Evolutionary conservation across 2,797 vertebrate species (phyloP).

Genomic region (Salmo trutta): DNA sequence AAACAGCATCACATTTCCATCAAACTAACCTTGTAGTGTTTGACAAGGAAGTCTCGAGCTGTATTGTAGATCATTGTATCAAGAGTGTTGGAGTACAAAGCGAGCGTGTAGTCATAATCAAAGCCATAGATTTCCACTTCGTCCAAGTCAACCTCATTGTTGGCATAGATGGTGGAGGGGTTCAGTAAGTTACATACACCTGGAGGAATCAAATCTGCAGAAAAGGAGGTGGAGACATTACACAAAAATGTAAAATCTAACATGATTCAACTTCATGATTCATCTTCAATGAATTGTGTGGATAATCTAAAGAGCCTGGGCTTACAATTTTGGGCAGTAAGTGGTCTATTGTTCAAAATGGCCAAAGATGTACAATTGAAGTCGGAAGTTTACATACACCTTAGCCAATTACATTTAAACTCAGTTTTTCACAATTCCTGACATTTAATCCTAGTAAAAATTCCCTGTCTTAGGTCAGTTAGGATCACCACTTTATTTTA

Average conservation of each 20-base stretch:
- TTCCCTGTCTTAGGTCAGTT: too few relatives aligned
- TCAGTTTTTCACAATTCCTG: too few relatives aligned
- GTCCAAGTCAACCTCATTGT: slow-evolving; percentile 82
- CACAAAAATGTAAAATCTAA: not conserved
- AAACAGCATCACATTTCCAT: not conserved
- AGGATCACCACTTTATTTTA: too few relatives aligned
- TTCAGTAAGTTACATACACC: slow-evolving; percentile 82
- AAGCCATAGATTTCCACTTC: slow-evolving; percentile 87
- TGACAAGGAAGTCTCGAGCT: slow-evolving; percentile 77
- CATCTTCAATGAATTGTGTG: too few relatives aligned
- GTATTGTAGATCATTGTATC: slow-evolving; percentile 81
- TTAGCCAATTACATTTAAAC: too few relatives aligned
- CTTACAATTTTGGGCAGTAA: not conserved
- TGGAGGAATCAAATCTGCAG: slow-evolving; percentile 81
- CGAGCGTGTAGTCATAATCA: slow-evolving; percentile 86
- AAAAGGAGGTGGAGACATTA: not conserved
- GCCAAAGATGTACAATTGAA: too few relatives aligned
- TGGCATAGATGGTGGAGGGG: slow-evolving; percentile 80
- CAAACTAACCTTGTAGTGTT: slow-evolving; percentile 80
- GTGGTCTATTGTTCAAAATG: not conserved
- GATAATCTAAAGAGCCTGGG: too few relatives aligned
- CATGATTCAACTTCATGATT: too few relatives aligned
- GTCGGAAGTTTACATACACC: too few relatives aligned
- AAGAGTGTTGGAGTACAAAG: slow-evolving; percentile 80
- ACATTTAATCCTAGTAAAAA: too few relatives aligned